Percentiles rank a stretch among this genome's conserved stretches.
Evolutionary conservation across 1,140 invertebrate species (phyloP).

Genomic region (Drosophila punjabiensis): DNA sequence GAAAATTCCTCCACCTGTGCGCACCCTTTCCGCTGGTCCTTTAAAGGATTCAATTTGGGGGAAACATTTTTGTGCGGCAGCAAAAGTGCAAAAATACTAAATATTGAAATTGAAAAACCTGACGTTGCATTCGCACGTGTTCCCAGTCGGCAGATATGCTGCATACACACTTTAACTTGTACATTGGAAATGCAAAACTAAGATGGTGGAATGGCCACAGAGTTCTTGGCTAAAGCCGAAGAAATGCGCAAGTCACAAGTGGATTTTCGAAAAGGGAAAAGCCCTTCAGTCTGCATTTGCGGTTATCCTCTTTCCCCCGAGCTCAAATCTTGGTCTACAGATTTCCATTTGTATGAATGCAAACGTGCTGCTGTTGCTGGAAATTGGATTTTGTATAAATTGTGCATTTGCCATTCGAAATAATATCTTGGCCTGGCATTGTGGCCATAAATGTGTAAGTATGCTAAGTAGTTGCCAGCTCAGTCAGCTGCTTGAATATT

Average conservation of each 20-base stretch:
- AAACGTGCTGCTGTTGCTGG: constrained; percentile 11
- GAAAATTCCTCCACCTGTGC: constrained; percentile 36
- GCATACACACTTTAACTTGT: constrained; percentile 8
- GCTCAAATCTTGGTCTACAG: constrained; percentile 13
- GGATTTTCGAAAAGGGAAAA: constrained; percentile 65
- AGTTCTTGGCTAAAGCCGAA: constrained; percentile 25
- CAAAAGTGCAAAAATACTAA: constrained; percentile 6
- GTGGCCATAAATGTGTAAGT: constrained; percentile 51
- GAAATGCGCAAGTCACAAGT: constrained; percentile 70
- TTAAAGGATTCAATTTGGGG: constrained; percentile 57
- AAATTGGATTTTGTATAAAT: constrained; percentile 68
- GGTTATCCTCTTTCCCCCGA: constrained; percentile 25
- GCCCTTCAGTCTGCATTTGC: constrained; percentile 51
- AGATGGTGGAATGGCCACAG: constrained; percentile 28
- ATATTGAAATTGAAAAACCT: constrained; percentile 44
- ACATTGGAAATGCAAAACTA: constrained; percentile 55
- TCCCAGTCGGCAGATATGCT: constrained; percentile 27
- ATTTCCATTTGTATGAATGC: constrained; percentile 33
- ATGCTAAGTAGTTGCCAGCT: constrained; percentile 31
- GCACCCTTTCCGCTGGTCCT: background rate
- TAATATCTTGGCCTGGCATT: constrained; percentile 39
- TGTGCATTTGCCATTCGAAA: constrained; percentile 48
- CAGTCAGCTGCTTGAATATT: constrained; percentile 1
- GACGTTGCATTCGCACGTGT: constrained; percentile 25
- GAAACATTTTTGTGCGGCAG: constrained; percentile 13